A percentile compares a stretch with the other conserved stretches of the same genome.
Evolutionary conservation across 2,113 vertebrate genomes (phyloP).

Genomic region (Gavialis gangeticus): DNA sequence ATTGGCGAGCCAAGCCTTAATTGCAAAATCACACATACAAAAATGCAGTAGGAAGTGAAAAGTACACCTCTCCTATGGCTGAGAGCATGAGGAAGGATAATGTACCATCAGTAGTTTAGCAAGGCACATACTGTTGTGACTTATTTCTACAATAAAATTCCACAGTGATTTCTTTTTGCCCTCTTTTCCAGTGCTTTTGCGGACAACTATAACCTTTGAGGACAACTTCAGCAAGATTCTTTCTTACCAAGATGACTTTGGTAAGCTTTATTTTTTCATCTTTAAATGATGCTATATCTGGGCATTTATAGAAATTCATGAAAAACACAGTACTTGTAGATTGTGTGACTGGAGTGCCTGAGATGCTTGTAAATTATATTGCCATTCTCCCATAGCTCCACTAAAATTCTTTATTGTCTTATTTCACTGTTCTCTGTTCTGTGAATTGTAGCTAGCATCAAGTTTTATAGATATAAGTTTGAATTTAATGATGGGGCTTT

Average conservation of each 20-base stretch:
- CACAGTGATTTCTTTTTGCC: not conserved
- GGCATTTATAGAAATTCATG: conserved; percentile 13
- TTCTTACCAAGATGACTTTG: not conserved
- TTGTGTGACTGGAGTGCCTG: not conserved
- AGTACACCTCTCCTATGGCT: not conserved
- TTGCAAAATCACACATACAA: not conserved
- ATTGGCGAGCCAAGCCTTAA: not conserved
- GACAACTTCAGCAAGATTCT: not conserved
- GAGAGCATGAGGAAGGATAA: conserved; percentile 1
- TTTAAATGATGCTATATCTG: conserved; percentile 14
- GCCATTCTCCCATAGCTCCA: not conserved
- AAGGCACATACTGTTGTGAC: not conserved
- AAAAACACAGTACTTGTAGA: conserved; percentile 22
- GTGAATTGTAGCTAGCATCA: not conserved
- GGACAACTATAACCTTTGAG: not conserved
- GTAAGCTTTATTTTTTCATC: conserved; percentile 17
- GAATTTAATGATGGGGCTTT: not conserved
- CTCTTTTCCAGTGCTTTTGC: not conserved
- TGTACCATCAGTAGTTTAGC: not conserved
- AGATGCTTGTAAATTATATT: conserved; percentile 45
- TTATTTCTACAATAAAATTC: conserved; percentile 16
- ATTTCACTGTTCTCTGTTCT: not conserved
- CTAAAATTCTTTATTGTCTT: conserved; percentile 43
- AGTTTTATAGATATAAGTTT: not conserved
- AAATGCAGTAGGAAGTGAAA: not conserved